Evolutionary conservation across 1,140 invertebrate species (phyloP).

Genomic region (Oncopeltus fasciatus): DNA sequence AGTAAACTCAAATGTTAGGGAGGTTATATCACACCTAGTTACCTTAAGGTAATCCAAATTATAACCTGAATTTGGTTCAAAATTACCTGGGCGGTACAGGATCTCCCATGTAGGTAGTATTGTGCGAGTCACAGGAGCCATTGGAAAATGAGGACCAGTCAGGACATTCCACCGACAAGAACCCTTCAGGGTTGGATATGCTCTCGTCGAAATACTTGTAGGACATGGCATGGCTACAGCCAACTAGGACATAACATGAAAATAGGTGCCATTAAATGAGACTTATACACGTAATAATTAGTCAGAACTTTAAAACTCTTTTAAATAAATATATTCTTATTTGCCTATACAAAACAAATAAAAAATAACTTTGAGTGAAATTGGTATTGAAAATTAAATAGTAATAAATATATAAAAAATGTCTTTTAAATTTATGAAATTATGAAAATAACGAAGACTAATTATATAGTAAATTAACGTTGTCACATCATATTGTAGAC

Average conservation of each 20-base stretch:
- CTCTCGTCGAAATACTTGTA: constrained; percentile 53
- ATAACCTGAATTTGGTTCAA: not conserved
- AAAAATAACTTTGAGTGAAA: too few species aligned
- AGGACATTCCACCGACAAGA: constrained; percentile 30
- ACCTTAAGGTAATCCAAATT: not conserved
- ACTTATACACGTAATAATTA: too few species aligned
- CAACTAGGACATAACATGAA: constrained; percentile 30
- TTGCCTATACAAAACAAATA: too few species aligned
- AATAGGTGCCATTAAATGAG: too few species aligned
- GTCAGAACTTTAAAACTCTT: too few species aligned
- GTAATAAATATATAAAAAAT: too few species aligned
- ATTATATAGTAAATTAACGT: too few species aligned
- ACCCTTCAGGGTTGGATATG: constrained; percentile 30
- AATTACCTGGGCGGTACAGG: constrained; percentile 8
- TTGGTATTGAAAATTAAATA: too few species aligned
- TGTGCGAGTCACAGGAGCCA: constrained; percentile 15
- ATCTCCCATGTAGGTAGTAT: constrained; percentile 21
- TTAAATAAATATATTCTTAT: too few species aligned
- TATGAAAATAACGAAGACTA: too few species aligned
- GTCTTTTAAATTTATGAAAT: too few species aligned
- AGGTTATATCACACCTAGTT: not conserved
- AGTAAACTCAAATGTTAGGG: not conserved
- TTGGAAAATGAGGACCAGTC: constrained; percentile 2
- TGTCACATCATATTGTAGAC: too few species aligned
- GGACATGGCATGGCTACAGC: constrained; percentile 57